Conservation (phyloP, 2,113 vertebrate species). For the Gymnarchus niloticus region DNA sequence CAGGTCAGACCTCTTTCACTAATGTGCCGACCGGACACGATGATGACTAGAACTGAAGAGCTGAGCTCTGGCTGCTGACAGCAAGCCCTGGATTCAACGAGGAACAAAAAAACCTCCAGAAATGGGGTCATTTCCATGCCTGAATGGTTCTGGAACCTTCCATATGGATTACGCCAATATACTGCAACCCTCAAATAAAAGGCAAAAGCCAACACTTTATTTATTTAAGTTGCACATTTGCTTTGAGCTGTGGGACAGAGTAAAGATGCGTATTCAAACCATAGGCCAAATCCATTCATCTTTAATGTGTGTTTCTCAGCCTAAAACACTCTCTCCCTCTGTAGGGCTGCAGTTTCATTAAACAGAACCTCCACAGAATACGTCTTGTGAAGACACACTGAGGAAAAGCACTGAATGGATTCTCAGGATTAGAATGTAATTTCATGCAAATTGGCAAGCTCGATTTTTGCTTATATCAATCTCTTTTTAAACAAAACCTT, state of each 20-base stretch:
- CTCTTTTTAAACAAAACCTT: slow-evolving; percentile 8
- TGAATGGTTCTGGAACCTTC: slow-evolving; percentile 2
- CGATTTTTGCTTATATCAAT: slow-evolving; percentile 17
- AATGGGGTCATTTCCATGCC: not conserved
- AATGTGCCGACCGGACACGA: not conserved
- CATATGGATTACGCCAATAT: slow-evolving; percentile 31
- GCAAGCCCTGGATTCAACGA: slow-evolving; percentile 19
- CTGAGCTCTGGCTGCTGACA: slow-evolving; percentile 26
- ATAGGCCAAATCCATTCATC: slow-evolving; percentile 32
- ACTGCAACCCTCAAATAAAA: slow-evolving; percentile 21
- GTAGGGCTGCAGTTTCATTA: slow-evolving; percentile 17
- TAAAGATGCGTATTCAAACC: slow-evolving; percentile 19
- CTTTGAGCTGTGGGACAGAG: not conserved
- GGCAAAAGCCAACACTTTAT: slow-evolving; percentile 17
- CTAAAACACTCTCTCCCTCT: slow-evolving; percentile 12
- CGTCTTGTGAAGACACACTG: not conserved
- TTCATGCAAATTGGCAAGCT: not conserved
- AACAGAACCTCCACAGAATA: slow-evolving; percentile 21
- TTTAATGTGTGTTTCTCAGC: slow-evolving; percentile 17
- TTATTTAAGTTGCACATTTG: slow-evolving; percentile 19
- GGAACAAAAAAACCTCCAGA: slow-evolving; percentile 2
- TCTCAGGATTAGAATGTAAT: slow-evolving; percentile 17
- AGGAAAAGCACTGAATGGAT: not conserved
- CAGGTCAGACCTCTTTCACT: slow-evolving; percentile 22
- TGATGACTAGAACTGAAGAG: slow-evolving; percentile 2